Base-by-base conservation (phyloP, 1,140 invertebrate species). In the Sycophaga agraensis region DNA sequence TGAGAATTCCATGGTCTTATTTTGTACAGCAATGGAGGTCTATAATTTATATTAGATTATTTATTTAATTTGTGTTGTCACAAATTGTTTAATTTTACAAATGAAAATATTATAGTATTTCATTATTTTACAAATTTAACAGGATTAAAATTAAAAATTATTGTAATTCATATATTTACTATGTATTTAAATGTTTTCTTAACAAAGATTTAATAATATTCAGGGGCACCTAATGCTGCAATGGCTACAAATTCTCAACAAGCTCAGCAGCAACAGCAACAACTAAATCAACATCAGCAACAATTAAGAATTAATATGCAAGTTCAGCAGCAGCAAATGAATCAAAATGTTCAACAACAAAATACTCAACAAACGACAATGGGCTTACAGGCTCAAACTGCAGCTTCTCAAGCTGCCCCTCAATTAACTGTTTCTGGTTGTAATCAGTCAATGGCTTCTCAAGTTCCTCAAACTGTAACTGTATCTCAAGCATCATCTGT, bases 191-290 rank as follows among this genome's bases (percentile, higher is more conserved):
- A 4, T 6, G 28, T 31, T 6, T 31, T n/a, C n/a, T 31, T 31
- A 31, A 31, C 4, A 31, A 31, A 11, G 11, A 31, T 31, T 31
- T 6, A 31, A 31, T 31, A 31, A 42, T 11, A 42, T 49, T 40
- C 63, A 68, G 67, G 63, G 54, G 67, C 72, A 21, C 73, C 69
- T 34, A 79, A 72, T 63, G 74, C 78, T 43, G 59, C 67, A 14
- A 80, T 81, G 73, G 65, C 73, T 22, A 66, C 80, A 17, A 80
- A 75, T 70, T 58, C 76, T 34, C 83, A 84, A 64, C 83, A 84
- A 39, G 68, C 73, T 11, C 72, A 72, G 11, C 71, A 72, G 14
- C 70, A 78, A 21, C 75, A 82, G 42, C 75, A 82, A 26, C 81
- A 80, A 37, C 83, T 82, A 57, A 50, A 75, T 75, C 26, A 31